Conservation (phyloP, 2,113 vertebrate genomes). For the Daboia siamensis region DNA sequence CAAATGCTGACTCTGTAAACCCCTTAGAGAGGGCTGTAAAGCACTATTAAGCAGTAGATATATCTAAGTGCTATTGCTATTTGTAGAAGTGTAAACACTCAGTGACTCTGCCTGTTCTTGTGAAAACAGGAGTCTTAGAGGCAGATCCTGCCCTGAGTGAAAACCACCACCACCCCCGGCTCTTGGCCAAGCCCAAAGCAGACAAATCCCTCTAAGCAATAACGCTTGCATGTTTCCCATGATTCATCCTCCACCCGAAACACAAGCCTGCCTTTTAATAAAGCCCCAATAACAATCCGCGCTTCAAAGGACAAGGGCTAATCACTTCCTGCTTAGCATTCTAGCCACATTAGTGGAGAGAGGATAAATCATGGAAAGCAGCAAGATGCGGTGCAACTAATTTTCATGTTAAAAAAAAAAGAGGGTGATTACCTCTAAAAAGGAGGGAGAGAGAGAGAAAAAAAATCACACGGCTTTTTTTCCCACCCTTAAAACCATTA, state of each 20-base stretch:
- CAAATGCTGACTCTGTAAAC: background rate
- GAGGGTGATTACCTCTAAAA: constrained; percentile 77
- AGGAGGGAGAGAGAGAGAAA: background rate
- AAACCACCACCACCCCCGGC: background rate
- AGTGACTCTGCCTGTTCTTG: background rate
- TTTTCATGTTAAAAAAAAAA: constrained; percentile 82
- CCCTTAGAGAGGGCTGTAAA: background rate
- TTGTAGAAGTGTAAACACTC: background rate
- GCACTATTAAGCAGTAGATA: background rate
- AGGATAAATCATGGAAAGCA: constrained; percentile 79
- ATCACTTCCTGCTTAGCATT: constrained; percentile 80
- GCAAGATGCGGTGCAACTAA: constrained; percentile 77
- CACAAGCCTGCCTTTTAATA: constrained; percentile 74
- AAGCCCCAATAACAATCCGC: constrained; percentile 73
- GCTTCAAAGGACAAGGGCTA: constrained; percentile 80
- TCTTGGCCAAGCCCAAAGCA: background rate
- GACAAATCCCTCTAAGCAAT: constrained; percentile 30
- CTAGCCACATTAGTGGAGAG: constrained; percentile 68
- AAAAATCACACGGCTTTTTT: constrained; percentile 77
- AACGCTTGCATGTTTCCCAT: constrained; percentile 33
- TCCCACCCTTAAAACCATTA: constrained; percentile 66
- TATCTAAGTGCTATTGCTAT: background rate
- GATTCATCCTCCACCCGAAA: constrained; percentile 65
- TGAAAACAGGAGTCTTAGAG: background rate
- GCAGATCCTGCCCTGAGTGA: background rate